Evolutionary conservation across 92 coral and sea anemone genomes (phyloP), one percentile per base, ranked within the genome.

Genomic region (Actinostola sp.): DNA sequence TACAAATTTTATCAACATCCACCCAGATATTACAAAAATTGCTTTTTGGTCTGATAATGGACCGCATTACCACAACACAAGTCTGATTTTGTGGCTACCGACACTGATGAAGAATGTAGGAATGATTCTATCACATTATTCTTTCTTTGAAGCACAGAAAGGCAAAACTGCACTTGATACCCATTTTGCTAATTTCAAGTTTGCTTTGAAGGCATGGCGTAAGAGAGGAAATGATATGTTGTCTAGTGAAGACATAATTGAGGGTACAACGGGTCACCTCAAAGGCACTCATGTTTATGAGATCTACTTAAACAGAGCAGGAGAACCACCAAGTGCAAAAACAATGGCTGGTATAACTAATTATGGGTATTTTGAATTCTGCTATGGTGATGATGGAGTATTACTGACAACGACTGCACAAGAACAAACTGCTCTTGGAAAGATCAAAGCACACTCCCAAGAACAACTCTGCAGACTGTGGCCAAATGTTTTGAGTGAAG

Each of bases 1-100:
- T 11, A 36, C 4, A 36, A 36, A 36, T 11, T 36, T 36, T 11
- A 36, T 11, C 4, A 36, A 36, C 4, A 36, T 36, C 4, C 42
- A 36, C 11, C 77, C 81, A 9, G 49, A 85, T 28, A 39, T 64
- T 20, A 17, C 44, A 12, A 8, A 25, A 10, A 12, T 49, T 0
- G 43, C 56, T 42, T 72, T 86, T 23, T 86, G 84, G 91, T 61
- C 91, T 16, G 87, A 86, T 72, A 86, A 86, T 82, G 88, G 92
- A 11, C 62, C 88, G 34, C 84, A 76, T 41, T 86, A 82, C 76
- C 78, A 82, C 38, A 86, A 82, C 73, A 71, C 88, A 10, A 46
- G 61, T 11, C 60, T 85, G 49, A 52, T 80, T 41, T 21, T 66
- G 64, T 68, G 76, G 83, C 50, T 80, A 52, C 3, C 26, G 29